Evolutionary conservation across 2,113 vertebrate species (phyloP), one percentile per base, ranked within the genome.

Genomic region (Mirounga angustirostris): DNA sequence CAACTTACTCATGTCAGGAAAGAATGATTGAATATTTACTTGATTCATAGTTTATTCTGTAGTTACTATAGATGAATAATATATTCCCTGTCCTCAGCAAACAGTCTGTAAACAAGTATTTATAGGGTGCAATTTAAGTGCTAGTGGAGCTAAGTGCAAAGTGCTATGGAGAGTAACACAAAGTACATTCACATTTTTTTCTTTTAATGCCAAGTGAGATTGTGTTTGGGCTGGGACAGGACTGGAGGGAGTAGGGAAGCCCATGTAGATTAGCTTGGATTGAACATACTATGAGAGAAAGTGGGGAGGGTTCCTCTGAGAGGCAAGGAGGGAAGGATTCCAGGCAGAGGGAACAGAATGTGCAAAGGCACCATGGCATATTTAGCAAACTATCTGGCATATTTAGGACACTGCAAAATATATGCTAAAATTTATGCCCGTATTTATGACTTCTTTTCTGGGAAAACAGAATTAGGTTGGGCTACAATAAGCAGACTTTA

Each of bases 1-100:
- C 12, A 36, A 52, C 36, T 83, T 73, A 90, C 13, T 86, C 46
- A 78, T 21, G 4, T 80, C 58, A 91, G 26, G 95, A 94, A 88
- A 78, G 18, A 92, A 76, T 73, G 63, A 84, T 94, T 56, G n/a
- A 81, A 7, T 65, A 86, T 90, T 97, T 91, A 88, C 50, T 88
- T 69, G 36, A 94, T 93, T 79, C 40, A 86, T 16, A 92, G 59
- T 84, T 61, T 65, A 36, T 85, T 63, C 58, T 67, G 14, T 88
- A 80, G 52, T 61, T 81, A 89, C 40, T 85, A 18, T 63, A 95
- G 24, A 67, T 95, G 78, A 88, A 80, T 82, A 86, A 95, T 73
- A 15, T 79, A 73, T 67, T 94, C 40, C 9, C 15, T 91, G 22
- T 2, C 6, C 18, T 83, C 1, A 14, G 46, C 18, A 43, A 91